Evolutionary conservation across 2,113 vertebrate genomes (phyloP).

Genomic region (Clarias magur): DNA sequence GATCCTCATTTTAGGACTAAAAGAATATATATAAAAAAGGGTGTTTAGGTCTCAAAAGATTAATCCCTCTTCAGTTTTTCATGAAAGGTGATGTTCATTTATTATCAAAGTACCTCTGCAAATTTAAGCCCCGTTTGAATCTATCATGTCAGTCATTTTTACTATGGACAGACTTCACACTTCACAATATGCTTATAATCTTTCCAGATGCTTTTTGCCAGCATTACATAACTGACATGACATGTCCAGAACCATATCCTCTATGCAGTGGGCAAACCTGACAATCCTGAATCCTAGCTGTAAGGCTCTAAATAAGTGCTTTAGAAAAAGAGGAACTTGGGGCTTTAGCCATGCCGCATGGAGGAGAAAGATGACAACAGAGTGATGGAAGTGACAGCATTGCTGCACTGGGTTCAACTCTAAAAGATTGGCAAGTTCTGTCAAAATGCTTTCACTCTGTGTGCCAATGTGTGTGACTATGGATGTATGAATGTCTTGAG

Average conservation of each 20-base stretch:
- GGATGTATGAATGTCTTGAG: constrained; percentile 29
- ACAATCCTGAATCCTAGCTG: background rate
- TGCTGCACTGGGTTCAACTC: constrained; percentile 27
- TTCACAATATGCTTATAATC: background rate
- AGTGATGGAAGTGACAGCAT: constrained; percentile 46
- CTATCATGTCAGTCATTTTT: background rate
- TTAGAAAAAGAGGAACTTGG: constrained; percentile 4
- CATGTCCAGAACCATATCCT: background rate
- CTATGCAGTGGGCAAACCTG: background rate
- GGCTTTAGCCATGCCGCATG: constrained; percentile 25
- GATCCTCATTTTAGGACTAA: background rate
- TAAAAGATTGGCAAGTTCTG: constrained; percentile 44
- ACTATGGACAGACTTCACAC: background rate
- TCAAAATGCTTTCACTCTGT: constrained; percentile 41
- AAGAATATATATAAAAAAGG: background rate
- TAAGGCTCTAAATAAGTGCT: background rate
- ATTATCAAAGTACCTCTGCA: background rate
- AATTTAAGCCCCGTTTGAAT: background rate
- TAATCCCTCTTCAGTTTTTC: background rate
- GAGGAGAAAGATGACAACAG: constrained; percentile 41
- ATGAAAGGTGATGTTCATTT: background rate
- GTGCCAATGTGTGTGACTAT: constrained; percentile 7
- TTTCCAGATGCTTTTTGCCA: background rate
- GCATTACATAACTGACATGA: background rate
- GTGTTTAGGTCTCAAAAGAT: too few relatives aligned